Evolutionary conservation across 2,797 vertebrate species (phyloP).

Genomic region (Eurystomus glaucurus): DNA sequence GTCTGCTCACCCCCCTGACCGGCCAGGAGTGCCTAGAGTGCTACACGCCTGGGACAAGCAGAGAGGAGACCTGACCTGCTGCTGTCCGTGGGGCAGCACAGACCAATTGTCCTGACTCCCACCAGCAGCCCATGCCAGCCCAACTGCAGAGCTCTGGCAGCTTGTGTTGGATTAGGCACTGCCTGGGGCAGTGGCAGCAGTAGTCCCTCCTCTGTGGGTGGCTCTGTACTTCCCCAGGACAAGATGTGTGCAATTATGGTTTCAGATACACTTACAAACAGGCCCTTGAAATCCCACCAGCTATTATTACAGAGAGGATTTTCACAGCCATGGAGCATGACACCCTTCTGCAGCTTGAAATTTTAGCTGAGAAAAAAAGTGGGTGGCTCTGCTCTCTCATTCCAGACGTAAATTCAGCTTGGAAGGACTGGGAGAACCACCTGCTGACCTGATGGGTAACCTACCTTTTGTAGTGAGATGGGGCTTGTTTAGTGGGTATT

Average conservation of each 20-base stretch:
- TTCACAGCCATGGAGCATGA: background rate
- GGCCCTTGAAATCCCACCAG: slow-evolving; percentile 2
- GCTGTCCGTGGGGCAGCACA: background rate
- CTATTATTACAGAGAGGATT: slow-evolving; percentile 2
- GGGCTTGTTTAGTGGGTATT: background rate
- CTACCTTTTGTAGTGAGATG: background rate
- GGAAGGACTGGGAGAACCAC: background rate
- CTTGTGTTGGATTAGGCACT: background rate
- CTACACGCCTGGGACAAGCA: background rate
- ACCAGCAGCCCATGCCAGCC: background rate
- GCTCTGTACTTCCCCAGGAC: background rate
- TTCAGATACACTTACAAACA: background rate
- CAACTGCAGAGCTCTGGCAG: background rate
- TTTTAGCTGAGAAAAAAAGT: slow-evolving; percentile 15
- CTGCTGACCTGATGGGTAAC: background rate
- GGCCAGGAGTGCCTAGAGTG: background rate
- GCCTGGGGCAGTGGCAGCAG: background rate
- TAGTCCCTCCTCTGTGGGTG: background rate
- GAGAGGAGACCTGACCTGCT: background rate
- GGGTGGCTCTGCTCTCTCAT: background rate
- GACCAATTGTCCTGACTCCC: background rate
- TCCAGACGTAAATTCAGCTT: background rate
- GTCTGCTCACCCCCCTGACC: background rate
- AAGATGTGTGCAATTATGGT: background rate
- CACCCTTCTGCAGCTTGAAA: background rate